These are phyloP conservation scores for Neolamprologus caudopunctatus DNA, from an alignment of 2,113 vertebrate species.

Conservation along the genomic window DNA sequence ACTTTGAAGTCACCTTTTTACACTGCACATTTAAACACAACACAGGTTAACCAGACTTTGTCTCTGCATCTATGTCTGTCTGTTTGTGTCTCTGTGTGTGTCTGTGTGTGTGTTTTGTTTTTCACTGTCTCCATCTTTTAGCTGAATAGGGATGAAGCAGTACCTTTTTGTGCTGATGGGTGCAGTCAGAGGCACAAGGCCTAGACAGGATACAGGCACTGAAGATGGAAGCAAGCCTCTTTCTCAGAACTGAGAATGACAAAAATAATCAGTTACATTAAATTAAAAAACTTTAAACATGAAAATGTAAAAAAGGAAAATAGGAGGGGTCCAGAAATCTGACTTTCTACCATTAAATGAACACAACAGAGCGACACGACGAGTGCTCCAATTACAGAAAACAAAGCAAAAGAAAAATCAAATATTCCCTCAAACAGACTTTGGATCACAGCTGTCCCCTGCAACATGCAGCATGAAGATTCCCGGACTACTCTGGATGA, in stretches of 20 bases:
- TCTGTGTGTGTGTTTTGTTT: neutral
- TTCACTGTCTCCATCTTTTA: neutral
- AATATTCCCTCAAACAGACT: neutral
- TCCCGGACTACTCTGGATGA: neutral
- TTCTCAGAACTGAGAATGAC: slow-evolving; percentile 75
- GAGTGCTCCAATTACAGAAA: neutral
- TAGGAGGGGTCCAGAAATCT: neutral
- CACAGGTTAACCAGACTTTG: neutral
- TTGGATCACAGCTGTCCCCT: neutral
- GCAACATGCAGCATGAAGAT: neutral
- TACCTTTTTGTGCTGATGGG: slow-evolving; percentile 81
- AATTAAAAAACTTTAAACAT: neutral
- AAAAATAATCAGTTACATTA: neutral
- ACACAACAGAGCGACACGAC: neutral
- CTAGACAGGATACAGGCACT: slow-evolving; percentile 83
- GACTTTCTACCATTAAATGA: neutral
- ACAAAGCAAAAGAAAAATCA: neutral
- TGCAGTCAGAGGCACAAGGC: slow-evolving; percentile 71
- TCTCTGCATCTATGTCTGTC: neutral
- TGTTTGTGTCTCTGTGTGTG: neutral
- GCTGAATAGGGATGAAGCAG: neutral
- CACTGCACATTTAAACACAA: neutral
- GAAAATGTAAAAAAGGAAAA: neutral
- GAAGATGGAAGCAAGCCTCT: slow-evolving; percentile 77
- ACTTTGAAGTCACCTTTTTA: neutral